Base-by-base conservation (phyloP, 2,888 invertebrate genomes). In the Drosophila parthenogenetica region DNA sequence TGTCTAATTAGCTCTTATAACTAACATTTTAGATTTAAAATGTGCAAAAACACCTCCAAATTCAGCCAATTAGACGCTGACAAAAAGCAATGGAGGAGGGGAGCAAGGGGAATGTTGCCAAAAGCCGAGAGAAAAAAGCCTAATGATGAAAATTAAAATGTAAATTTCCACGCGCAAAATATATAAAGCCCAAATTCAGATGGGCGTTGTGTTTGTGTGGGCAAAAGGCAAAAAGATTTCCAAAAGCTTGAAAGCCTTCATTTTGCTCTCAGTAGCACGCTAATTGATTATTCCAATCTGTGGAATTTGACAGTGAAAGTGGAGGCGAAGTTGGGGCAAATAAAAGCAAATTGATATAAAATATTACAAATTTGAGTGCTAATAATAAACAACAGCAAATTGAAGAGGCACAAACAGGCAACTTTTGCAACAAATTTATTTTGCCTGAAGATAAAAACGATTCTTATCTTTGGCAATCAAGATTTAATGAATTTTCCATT, bases 241-340 rank as follows among this genome's bases (percentile, higher is more conserved):
- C 42, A 61, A 63, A 58, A 66, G 63, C 45, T 37, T 54, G 32
- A 16, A 66, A 64, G 46, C 54, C n/a, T 59, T 60, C 51, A 5
- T 60, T 69, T 66, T 14, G 61, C 35, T 35, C 29, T 29, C 29
- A 29, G 29, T 29, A 63, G 63, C 51, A 60, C 40, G 51, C 85
- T 80, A 85, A 85, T 80, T 81, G 85, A 81, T 76, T 79, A 68
- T 69, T 69, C 62, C 53, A 63, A 68, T 51, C 48, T 73, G 58
- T 43, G 42, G 39, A 51, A 13, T 39, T 35, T 13, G 35, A 13
- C 8, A 8, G 29, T 13, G 16, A 11, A 19, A 37, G 29, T 42
- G 13, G 14, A 10, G n/a, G 29, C 8, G 16, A 11, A 19, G 25
- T 17, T 42, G 13, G 14, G 13, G n/a, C 48, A 48, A 59, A 43